Evolutionary conservation across 2,113 vertebrate species (phyloP).

Genomic region (Loxodonta africana): DNA sequence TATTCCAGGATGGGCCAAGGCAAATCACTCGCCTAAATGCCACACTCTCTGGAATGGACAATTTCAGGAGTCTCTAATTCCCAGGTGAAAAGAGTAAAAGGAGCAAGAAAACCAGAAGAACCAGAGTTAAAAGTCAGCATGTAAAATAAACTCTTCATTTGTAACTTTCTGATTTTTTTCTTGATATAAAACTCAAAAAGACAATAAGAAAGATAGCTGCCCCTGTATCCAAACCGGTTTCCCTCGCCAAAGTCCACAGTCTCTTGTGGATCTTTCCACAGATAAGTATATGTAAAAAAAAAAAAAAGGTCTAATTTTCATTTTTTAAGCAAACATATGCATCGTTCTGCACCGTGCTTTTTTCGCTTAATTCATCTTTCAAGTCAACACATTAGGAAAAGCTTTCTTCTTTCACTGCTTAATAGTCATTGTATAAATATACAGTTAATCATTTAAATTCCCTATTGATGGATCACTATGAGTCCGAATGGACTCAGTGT

Average conservation of each 20-base stretch:
- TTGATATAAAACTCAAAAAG: background rate
- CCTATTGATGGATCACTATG: background rate
- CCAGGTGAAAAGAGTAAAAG: background rate
- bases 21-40: background rate
- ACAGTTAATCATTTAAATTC: background rate
- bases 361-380: background rate
- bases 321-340: background rate
- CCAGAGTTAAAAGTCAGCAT: background rate
- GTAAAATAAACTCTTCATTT: background rate
- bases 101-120: background rate
- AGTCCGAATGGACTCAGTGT: too few relatives aligned
- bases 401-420: background rate
- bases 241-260: background rate
- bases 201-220: background rate
- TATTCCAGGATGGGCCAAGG: background rate
- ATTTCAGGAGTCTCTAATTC: background rate
- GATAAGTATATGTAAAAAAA: background rate
- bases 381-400: background rate
- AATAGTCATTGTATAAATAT: background rate
- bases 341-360: background rate
- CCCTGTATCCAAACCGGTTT: background rate
- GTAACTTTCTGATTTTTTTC: slow-evolving; percentile 24
- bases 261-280: background rate
- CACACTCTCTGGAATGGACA: background rate
- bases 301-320: background rate